Base-by-base conservation (phyloP, 2,888 invertebrate species). In the Corythucha ciliata region DNA sequence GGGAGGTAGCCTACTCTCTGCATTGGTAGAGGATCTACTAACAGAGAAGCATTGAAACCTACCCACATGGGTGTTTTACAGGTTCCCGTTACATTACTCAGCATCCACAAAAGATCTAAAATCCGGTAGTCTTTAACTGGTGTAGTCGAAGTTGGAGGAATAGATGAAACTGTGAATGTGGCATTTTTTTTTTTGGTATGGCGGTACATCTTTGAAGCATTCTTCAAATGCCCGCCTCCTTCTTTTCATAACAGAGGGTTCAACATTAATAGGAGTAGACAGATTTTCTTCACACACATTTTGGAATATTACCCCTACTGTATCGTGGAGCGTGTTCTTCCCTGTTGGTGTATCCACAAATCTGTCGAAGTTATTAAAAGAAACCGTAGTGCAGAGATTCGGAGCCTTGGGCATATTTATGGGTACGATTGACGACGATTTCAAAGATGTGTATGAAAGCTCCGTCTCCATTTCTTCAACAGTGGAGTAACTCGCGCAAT, bases 301-400 rank as follows among this genome's bases (percentile, higher is more conserved):
- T 60, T 64, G 65, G 55, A 59, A 63, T 24, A 63, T 59, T 20
- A 64, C 64, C 37, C 64, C 60, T 52, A 65, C 65, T 0, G 64
- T 66, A 50, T 66, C 65, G 53, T 66, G 66, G 39, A 66, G 48
- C 1, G 65, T 65, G 34, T 65, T 62, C 54, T 65, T 66, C 4
- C 65, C 64, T 54, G 39, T 57, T 10, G 32, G n/a, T 3, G 65
- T 66, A 46, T 66, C 64, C 8, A 65, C 65, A 53, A 54, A 66
- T 7, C 65, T 53, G 36, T 60, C 62, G 32, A 62, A 63, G 55
- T 63, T 64, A 44, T 65, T 60, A 29, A 56, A 63, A 1, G 64
- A n/a, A n/a, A n/a, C n/a, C n/a, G n/a, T n/a, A n/a, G n/a, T n/a
- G n/a, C n/a, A n/a, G n/a, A n/a, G n/a, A n/a, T n/a, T n/a, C n/a